These are phyloP conservation scores for Exaiptasia diaphana DNA, from an alignment of 64 coral and sea anemone species.

Conservation along the genomic window DNA sequence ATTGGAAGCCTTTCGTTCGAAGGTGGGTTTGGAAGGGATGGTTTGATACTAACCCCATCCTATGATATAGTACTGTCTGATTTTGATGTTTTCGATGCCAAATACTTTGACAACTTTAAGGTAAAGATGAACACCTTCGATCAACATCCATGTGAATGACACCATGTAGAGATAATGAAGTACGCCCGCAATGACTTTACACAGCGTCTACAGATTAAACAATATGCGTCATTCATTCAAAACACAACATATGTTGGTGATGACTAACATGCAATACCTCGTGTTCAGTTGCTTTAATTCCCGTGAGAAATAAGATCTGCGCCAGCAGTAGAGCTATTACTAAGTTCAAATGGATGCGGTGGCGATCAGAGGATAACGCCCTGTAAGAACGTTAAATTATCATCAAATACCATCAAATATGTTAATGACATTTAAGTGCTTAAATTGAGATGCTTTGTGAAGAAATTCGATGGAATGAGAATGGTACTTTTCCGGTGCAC, in stretches of 20 bases:
- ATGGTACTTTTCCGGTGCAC: too few relatives aligned
- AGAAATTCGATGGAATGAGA: too few relatives aligned
- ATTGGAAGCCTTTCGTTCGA: background rate
- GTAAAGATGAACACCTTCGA: slow-evolving; percentile 56
- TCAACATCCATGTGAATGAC: slow-evolving; percentile 48
- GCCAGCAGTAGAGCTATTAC: slow-evolving; percentile 30
- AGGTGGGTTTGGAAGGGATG: background rate
- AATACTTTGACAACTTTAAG: slow-evolving; percentile 61
- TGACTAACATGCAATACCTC: background rate
- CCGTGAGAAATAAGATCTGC: slow-evolving; percentile 23
- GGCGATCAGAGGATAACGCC: slow-evolving; percentile 38
- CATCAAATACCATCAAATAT: too few relatives aligned
- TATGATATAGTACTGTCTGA: slow-evolving; percentile 22
- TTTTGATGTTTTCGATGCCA: slow-evolving; percentile 35
- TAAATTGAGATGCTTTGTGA: too few relatives aligned
- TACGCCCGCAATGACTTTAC: slow-evolving; percentile 19
- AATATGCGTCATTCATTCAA: background rate
- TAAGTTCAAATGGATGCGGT: slow-evolving; percentile 51
- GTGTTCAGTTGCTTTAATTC: slow-evolving; percentile 27
- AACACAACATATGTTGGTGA: background rate
- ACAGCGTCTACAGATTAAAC: background rate
- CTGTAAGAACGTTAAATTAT: too few relatives aligned
- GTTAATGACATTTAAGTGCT: too few relatives aligned
- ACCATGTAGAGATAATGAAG: slow-evolving; percentile 42
- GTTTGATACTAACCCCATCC: slow-evolving; percentile 45